Percentiles rank a stretch among this genome's conserved stretches.
Conservation (phyloP, 2,113 vertebrate genomes). For the Gambusia affinis region DNA sequence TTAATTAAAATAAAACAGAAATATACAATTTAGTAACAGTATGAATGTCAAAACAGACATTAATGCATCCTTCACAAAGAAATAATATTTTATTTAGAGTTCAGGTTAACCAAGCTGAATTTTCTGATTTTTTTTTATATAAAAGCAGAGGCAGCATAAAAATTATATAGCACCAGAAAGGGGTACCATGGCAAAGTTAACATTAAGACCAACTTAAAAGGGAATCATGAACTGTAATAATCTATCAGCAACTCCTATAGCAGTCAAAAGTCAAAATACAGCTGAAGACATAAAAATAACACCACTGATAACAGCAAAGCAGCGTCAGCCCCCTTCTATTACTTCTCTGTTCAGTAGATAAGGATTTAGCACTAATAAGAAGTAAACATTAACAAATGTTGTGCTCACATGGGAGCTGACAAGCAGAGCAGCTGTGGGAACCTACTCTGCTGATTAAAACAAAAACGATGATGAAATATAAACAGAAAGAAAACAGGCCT, state of each 20-base stretch:
- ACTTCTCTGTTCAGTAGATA: not conserved
- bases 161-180: not conserved
- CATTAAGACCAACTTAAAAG: no score
- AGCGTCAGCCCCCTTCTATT: no score
- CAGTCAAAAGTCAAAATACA: not conserved
- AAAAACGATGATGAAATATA: not conserved
- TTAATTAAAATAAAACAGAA: not conserved
- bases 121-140: not conserved
- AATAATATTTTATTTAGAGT: not conserved
- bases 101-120: not conserved
- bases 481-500: not conserved
- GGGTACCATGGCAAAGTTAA: no score
- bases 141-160: not conserved
- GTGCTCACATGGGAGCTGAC: not conserved
- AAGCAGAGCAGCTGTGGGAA: not conserved
- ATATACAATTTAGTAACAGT: not conserved
- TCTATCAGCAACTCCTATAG: not conserved
- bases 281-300: not conserved
- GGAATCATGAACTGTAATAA: not conserved
- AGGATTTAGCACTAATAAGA: not conserved
- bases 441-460: not conserved
- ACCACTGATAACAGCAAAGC: no score
- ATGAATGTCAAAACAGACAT: not conserved
- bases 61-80: not conserved
- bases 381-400: not conserved